These are phyloP conservation scores for Myocastor coypus DNA, from an alignment of 2,113 vertebrate species.

Conservation along the genomic window DNA sequence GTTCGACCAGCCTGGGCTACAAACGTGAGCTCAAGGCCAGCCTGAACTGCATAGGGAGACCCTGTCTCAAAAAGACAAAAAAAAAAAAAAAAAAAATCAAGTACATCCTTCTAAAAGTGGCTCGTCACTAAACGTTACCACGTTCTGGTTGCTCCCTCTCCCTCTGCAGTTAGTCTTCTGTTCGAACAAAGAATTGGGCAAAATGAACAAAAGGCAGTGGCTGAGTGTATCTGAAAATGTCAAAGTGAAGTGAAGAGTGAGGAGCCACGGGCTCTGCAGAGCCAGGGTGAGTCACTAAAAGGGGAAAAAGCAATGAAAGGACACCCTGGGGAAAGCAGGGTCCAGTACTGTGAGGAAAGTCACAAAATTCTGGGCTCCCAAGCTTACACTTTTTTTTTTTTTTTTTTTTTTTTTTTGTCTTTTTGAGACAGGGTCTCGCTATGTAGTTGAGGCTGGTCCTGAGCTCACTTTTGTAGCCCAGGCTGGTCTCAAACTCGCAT, in stretches of 20 bases:
- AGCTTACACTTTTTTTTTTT: too few relatives aligned
- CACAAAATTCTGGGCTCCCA: neutral
- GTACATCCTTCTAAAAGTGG: neutral
- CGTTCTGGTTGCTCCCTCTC: neutral
- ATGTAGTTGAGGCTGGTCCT: too few relatives aligned
- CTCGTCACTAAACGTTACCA: neutral
- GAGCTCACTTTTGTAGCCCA: too few relatives aligned
- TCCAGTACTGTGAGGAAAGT: neutral
- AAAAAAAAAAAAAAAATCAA: neutral
- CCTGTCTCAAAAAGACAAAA: too few relatives aligned
- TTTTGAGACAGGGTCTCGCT: too few relatives aligned
- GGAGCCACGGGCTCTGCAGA: neutral
- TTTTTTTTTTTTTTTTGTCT: too few relatives aligned
- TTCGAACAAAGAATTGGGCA: too few relatives aligned
- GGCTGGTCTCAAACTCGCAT: too few relatives aligned
- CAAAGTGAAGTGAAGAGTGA: neutral
- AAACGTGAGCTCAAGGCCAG: too few relatives aligned
- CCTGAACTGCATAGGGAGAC: too few relatives aligned
- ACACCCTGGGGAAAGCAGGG: neutral
- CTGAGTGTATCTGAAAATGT: neutral
- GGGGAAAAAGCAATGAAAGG: neutral
- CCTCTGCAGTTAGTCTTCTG: too few relatives aligned
- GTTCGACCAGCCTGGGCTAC: too few relatives aligned
- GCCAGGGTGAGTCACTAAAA: neutral
- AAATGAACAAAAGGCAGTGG: neutral